Evolutionary conservation across 2,888 invertebrate species (phyloP), one percentile per base, ranked within the genome.

Genomic region (Drosophila eohydei): DNA sequence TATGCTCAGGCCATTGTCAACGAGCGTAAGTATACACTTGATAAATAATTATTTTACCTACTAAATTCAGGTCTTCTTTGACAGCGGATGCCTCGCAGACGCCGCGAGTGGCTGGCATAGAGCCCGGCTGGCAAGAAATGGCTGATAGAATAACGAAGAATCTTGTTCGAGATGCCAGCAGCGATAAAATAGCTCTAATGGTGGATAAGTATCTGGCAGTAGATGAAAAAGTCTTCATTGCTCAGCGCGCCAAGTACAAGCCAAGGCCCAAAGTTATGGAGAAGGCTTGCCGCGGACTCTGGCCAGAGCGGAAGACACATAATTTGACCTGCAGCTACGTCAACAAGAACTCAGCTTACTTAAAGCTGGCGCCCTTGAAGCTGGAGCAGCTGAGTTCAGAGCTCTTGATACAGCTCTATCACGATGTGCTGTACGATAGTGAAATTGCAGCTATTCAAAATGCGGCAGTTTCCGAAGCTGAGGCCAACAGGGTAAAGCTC

Each of bases 301-400:
- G 78, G 78, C 52, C 56, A 5, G 38, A 57, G 30, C 54, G 36
- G 1, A 2, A 55, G 5, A 32, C 60, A 0, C 28, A 73, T 2
- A 52, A 43, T 0, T 57, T 82, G 16, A 58, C 40, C 0, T 81
- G 81, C 51, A 46, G 55, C 0, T 78, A 76, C 30, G 16, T 51
- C 0, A 40, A 6, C 2, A 28, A 69, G 1, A 41, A 34, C 7
- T 63, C 66, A 0, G 55, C 43, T 0, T 78, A 73, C 11, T 44
- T 69, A 0, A 60, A 14, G n/a, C 44, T 82, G 14, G 71, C 78
- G 7, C 83, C 82, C 3, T 21, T 83, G 1, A 83, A 83, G 46
- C 7, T 66, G 55, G 81, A 83, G 38, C 54, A 41, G 0, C 46
- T 83, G 2, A 69, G 30, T 30, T 0, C 26, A 5, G 5, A 80